Base-by-base conservation (phyloP, 2,113 vertebrate genomes). In the Elachura formosa region DNA sequence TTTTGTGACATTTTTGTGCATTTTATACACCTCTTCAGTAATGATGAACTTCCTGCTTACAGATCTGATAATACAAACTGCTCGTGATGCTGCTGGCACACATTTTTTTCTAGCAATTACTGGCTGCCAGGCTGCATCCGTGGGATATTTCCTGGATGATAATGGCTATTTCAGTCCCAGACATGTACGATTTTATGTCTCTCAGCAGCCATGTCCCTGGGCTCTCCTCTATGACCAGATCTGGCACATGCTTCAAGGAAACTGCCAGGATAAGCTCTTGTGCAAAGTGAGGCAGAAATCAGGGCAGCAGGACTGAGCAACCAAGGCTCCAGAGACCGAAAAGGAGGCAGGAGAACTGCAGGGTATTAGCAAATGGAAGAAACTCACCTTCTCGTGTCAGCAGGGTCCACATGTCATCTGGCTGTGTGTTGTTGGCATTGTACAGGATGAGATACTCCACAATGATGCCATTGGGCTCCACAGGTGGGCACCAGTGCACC, bases 391-490 rank as follows among this genome's bases (percentile, higher is more conserved):
- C 98, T 29, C 98, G 98, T 13, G 98, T 98, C 74, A 99, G 93
- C 80, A 98, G 98, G 58, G 97, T 99, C 99, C 99, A 99, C 97
- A 98, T 96, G 92, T 99, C 97, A 38, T 99, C 99, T 0, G 99
- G 98, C 89, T 99, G 98, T 2, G 98, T 99, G 93, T 98, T 95
- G 95, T 99, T 99, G 95, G 95, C 97, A 0, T 98, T 99, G 93
- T 99, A 99, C 12, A 99, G 96, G 90, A 99, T 98, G 82, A 98
- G 97, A 90, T 99, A 99, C 94, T 98, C 98, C 95, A 98, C 96
- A 8, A 99, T 99, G 94, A 99, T 98, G 22, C 99, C 99, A 0
- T 99, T 99, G 40, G 99, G 98, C 94, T 99, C 99, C 9, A 98
- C 95, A 0, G 99, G 99, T 43, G 99, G 99, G 79, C 98, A 99